phyloP scores from a whole-genome alignment of 2,797 vertebrate genomes.

The Poeciliopsis infans region DNA sequence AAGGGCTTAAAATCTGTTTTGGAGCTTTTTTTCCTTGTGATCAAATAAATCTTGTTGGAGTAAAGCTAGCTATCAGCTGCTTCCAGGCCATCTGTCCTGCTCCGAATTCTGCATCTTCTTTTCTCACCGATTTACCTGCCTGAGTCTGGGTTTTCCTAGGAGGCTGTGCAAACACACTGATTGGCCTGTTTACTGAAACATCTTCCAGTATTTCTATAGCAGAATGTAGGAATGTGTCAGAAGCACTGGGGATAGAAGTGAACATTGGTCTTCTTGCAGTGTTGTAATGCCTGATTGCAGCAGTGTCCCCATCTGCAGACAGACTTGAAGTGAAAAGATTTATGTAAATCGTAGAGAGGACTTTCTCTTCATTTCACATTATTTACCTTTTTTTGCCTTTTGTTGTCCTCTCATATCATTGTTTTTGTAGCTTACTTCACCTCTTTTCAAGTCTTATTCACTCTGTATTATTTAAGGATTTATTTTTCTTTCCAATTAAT shows the following conservation, averaged over 20 bases:
- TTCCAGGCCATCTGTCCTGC: constrained; percentile 72
- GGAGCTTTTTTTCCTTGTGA: constrained; percentile 57
- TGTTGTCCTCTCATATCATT: neutral
- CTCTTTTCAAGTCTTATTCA: neutral
- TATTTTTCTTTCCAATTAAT: neutral
- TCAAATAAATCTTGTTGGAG: constrained; percentile 66
- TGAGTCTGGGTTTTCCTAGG: constrained; percentile 43
- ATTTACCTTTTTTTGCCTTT: constrained; percentile 16
- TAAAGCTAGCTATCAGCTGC: constrained; percentile 67
- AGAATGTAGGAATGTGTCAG: constrained; percentile 39
- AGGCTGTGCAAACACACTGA: constrained; percentile 40
- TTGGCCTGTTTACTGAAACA: constrained; percentile 43
- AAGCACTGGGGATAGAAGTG: constrained; percentile 46
- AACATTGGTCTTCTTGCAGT: constrained; percentile 56
- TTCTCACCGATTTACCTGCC: constrained; percentile 56
- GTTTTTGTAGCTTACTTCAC: neutral
- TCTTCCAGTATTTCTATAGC: constrained; percentile 38
- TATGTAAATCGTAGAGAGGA: constrained; percentile 42
- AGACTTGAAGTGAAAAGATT: constrained; percentile 60
- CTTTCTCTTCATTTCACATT: constrained; percentile 30
- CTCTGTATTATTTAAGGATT: neutral
- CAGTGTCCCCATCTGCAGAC: constrained; percentile 61
- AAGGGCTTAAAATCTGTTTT: constrained; percentile 66
- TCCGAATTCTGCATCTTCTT: constrained; percentile 57
- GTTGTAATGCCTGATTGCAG: constrained; percentile 58